Base-by-base conservation (phyloP, 2,888 invertebrate genomes). In the Oithona nana region DNA sequence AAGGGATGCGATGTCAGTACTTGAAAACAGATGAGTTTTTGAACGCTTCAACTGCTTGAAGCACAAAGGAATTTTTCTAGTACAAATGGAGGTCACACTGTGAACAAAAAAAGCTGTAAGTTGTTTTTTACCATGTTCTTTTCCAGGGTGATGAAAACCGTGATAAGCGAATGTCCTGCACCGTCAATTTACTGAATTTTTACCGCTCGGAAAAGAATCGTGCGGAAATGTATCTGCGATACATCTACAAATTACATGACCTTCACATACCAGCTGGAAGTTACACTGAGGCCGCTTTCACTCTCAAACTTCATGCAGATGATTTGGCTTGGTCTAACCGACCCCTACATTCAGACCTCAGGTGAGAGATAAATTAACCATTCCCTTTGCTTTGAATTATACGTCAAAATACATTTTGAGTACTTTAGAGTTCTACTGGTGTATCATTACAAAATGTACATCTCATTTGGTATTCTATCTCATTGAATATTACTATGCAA, bases 151-250 rank as follows among this genome's bases (percentile, higher is more conserved):
- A 93, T 69, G 93, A 94, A 71, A 92, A 93, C 72, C 78, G 89
- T 39, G 92, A 93, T 72, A 94, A 93, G 72, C 78, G 90, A 65
- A 94, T 94, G 92, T 89, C 90, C 0, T 94, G 93, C 71, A 94
- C 93, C 2, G 90, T 93, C 63, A 94, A 94, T 74, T 77, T 95
- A 66, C 77, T 94, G 72, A 92, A 93, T 71, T 95, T 94, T 73
- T 94, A 94, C 77, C 90, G 92, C 73, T 89, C 88, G 71, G 92
- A 93, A 75, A 89, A 92, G 67, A 89, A 93, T 70, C 80, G 92
- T 28, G 88, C 90, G 69, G 92, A 93, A 74, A 90, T 94, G 88
- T 95, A 94, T 74, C 76, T 93, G 58, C 83, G 87, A 61, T 95
- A 95, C 74, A 92, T 95, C 66, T 92, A 93, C 76, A 93, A 93